A percentile compares a stretch with the other conserved stretches of the same genome.
Evolutionary conservation across 1,140 invertebrate genomes (phyloP).

Genomic region (Zelostemma sp.): DNA sequence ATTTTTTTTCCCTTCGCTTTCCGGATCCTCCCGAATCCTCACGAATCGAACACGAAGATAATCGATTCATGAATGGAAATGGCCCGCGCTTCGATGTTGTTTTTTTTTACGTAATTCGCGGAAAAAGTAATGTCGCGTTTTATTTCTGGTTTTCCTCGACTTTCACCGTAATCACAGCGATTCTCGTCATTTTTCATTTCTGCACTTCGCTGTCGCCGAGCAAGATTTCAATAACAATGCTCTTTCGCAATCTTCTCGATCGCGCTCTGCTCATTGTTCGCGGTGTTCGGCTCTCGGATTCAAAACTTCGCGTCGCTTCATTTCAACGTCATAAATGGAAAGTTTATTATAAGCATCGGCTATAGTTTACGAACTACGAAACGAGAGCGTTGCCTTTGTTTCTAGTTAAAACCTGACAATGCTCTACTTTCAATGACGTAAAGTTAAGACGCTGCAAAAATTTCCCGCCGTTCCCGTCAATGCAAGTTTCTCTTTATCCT

Average conservation of each 20-base stretch:
- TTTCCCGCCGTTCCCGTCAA: no score
- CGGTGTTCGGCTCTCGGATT: no score
- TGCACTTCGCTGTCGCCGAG: background rate
- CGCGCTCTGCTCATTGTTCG: background rate
- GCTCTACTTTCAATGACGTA: background rate
- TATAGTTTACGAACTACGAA: background rate
- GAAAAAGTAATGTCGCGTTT: no score
- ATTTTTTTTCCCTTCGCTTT: no score
- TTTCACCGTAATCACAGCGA: background rate
- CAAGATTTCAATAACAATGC: background rate
- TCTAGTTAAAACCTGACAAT: background rate
- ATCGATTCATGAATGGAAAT: slow-evolving; percentile 3
- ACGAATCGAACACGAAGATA: background rate
- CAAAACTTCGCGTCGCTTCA: background rate
- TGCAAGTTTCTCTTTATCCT: no score
- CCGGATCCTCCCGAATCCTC: background rate
- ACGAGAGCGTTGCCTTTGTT: background rate
- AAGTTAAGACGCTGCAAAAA: no score
- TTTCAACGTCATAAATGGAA: background rate
- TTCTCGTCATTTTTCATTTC: background rate
- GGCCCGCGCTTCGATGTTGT: background rate
- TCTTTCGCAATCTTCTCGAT: no score
- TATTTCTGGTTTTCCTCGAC: background rate
- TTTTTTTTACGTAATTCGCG: background rate
- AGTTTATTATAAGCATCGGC: background rate